A percentile compares a stretch with the other conserved stretches of the same genome.
These are phyloP conservation scores for Scyliorhinus canicula DNA, from an alignment of 2,797 vertebrate genomes.

Conservation along the genomic window DNA sequence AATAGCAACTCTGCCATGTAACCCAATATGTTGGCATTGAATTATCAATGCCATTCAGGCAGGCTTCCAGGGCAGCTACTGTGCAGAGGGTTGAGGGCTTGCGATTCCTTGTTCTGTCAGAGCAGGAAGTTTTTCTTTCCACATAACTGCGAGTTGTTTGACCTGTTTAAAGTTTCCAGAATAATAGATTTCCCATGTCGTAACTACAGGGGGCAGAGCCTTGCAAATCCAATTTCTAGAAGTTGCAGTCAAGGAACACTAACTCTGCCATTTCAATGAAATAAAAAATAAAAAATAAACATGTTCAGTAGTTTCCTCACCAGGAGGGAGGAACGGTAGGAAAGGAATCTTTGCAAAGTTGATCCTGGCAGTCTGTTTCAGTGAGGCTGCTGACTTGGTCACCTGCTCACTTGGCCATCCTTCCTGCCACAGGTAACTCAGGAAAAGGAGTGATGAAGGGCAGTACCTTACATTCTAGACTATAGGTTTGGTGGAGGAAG, in stretches of 20 bases:
- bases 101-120: no score
- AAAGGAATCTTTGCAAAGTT: neutral
- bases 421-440: neutral
- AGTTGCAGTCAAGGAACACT: neutral
- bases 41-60: no score
- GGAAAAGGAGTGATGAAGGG: neutral
- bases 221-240: neutral
- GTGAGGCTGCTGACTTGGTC: neutral
- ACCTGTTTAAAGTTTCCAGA: neutral
- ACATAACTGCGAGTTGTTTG: neutral
- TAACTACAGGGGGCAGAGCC: neutral
- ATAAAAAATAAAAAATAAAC: neutral
- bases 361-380: neutral
- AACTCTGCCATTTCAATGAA: neutral
- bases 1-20: neutral
- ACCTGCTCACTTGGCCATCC: neutral
- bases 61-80: no score
- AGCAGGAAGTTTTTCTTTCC: no score
- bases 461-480: no score
- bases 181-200: neutral
- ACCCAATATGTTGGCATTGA: neutral
- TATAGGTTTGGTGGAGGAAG: no score
- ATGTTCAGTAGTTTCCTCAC: neutral
- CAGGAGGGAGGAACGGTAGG: neutral
- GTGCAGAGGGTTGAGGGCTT: no score